phyloP scores from a whole-genome alignment of 2,113 vertebrate genomes.

The Sialia sialis region DNA sequence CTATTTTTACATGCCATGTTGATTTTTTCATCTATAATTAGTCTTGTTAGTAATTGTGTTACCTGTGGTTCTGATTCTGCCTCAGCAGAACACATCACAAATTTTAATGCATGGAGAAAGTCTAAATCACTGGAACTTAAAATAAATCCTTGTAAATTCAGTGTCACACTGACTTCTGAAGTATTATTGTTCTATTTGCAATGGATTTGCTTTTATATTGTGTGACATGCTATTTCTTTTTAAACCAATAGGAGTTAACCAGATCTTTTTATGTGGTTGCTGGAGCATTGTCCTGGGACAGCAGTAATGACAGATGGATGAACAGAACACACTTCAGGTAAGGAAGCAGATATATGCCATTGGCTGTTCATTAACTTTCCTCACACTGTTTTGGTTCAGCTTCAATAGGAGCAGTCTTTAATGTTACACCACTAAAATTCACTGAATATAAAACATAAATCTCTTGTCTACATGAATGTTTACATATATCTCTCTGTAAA shows the following conservation, averaged over 20 bases:
- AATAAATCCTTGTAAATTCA: neutral
- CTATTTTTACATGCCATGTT: neutral
- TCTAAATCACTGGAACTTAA: neutral
- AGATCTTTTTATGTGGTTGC: neutral
- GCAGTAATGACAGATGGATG: constrained; percentile 17
- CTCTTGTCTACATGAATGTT: neutral
- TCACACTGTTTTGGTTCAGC: constrained; percentile 1
- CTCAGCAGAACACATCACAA: neutral
- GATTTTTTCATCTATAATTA: neutral
- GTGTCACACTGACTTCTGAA: neutral
- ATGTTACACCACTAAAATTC: neutral
- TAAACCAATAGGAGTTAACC: constrained; percentile 11
- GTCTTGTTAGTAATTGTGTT: neutral
- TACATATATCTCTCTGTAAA: neutral
- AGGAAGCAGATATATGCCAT: neutral
- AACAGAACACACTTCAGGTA: constrained; percentile 34
- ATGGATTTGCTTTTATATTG: neutral
- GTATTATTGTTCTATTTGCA: neutral
- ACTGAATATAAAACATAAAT: neutral
- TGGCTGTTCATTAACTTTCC: constrained; percentile 10
- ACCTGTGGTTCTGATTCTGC: neutral
- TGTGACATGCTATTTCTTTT: constrained; percentile 5
- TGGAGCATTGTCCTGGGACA: neutral
- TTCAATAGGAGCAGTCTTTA: constrained; percentile 1
- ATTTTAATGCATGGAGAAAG: neutral